A percentile compares a stretch with the other conserved stretches of the same genome.
These are phyloP conservation scores for Tachina lurida DNA, from an alignment of 2,888 invertebrate species.

Conservation along the genomic window DNA sequence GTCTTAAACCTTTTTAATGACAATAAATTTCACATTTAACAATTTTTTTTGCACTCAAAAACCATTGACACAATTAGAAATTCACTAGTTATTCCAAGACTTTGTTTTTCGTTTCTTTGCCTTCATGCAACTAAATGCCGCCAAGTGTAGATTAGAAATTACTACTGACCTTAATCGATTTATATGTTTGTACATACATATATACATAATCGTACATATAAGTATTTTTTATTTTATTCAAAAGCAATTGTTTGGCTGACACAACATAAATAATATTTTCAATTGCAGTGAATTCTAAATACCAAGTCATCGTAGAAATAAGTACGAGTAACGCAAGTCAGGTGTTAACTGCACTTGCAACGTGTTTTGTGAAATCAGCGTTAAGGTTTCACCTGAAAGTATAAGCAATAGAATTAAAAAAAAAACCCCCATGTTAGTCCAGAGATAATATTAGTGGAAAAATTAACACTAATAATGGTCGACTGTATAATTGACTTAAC, in stretches of 20 bases:
- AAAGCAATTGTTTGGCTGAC: slow-evolving; percentile 55
- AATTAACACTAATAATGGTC: background rate
- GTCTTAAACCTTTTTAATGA: background rate
- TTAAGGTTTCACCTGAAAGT: slow-evolving; percentile 7
- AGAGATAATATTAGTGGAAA: background rate
- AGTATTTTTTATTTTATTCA: slow-evolving; percentile 11
- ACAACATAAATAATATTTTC: slow-evolving; percentile 60
- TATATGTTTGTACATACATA: background rate
- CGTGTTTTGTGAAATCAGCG: slow-evolving; percentile 24
- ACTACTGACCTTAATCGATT: slow-evolving; percentile 67
- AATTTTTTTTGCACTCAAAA: background rate
- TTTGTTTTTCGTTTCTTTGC: background rate
- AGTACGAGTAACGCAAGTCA: slow-evolving; percentile 45
- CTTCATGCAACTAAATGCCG: background rate
- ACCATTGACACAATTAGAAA: slow-evolving; percentile 33
- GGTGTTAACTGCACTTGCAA: slow-evolving; percentile 35
- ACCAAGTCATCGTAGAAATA: slow-evolving; percentile 42
- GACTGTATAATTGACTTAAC: background rate
- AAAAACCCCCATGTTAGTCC: slow-evolving; percentile 1
- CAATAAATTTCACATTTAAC: background rate
- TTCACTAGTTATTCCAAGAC: background rate
- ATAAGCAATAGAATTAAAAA: background rate
- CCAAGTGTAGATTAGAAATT: slow-evolving; percentile 56
- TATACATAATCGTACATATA: no score
- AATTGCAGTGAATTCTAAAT: slow-evolving; percentile 56